Evolutionary conservation across 2,113 vertebrate species (phyloP).

Genomic region (Bothrops jararaca): DNA sequence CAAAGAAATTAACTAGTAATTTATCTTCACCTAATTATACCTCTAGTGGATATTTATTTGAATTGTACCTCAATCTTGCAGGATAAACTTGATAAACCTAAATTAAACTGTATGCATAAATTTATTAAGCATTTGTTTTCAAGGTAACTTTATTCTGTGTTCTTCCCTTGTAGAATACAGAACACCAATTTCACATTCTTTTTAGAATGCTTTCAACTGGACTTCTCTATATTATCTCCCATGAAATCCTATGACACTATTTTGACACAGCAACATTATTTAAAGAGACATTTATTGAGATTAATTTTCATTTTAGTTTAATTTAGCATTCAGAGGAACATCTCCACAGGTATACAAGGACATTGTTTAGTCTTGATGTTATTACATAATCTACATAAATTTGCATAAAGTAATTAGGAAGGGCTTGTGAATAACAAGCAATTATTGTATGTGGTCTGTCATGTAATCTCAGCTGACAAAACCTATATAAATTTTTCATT

Average conservation of each 20-base stretch:
- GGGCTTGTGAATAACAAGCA: not conserved
- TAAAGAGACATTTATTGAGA: constrained; percentile 11
- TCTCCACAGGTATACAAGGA: constrained; percentile 32
- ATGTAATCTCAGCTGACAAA: constrained; percentile 13
- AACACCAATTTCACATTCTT: constrained; percentile 18
- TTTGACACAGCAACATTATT: constrained; percentile 14
- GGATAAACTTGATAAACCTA: not conserved
- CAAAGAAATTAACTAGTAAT: not conserved
- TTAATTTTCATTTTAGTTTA: constrained; percentile 40
- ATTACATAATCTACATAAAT: constrained; percentile 48
- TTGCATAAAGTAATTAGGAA: constrained; percentile 46
- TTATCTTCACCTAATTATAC: not conserved
- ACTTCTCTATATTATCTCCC: constrained; percentile 12
- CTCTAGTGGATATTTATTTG: not conserved
- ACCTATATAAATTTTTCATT: not conserved
- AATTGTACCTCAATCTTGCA: not conserved
- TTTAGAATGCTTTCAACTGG: not conserved
- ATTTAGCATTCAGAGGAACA: constrained; percentile 41
- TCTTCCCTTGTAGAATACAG: not conserved
- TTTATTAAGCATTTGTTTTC: not conserved
- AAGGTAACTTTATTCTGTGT: not conserved
- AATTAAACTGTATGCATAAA: not conserved
- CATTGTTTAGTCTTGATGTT: constrained; percentile 50
- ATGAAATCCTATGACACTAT: constrained; percentile 15
- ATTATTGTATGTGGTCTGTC: constrained; percentile 9